Base-by-base conservation (phyloP, 1,140 invertebrate species). In the Solen grandis region DNA sequence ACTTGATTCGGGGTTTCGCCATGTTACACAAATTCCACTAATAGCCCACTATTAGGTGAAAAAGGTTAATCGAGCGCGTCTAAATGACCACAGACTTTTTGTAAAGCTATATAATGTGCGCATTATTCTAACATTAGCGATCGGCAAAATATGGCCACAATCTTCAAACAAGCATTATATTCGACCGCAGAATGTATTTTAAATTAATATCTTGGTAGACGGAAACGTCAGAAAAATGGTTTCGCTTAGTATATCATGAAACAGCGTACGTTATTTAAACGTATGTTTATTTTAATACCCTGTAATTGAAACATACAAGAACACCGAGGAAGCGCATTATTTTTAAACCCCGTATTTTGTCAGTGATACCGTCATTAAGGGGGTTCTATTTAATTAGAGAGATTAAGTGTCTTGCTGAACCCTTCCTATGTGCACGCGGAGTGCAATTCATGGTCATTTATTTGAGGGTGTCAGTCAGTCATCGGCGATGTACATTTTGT, bases 31-130 rank as follows among this genome's bases (percentile, higher is more conserved):
- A 76, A 60, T 76, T 66, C 29, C 62, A 31, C 13, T 41, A 36
- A 41, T n/a, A 74, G 33, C 55, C 72, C 22, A 16, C 66, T 66
- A 76, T 76, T 66, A 76, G 22, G 33, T 29, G 36, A n/a, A 35
- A 55, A 66, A 66, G n/a, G 41, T 76, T 76, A 76, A 76, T 76
- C 62, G 74, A 76, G 74, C 36, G 62, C 57, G 46, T 35, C 74
- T 76, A 76, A 76, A 65, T 66, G 62, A 66, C 74, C 74, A 52
- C 74, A 52, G 10, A 27, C 29, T 76, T 76, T 60, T 66, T 76
- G 65, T 22, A 70, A 38, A 22, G 31, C 50, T 66, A 25, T 5
- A 31, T 13, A 29, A 27, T 55, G 35, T 22, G 14, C 1, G 22
- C 19, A 55, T 52, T 25, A 70, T 36, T 70, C 41, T 50, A 2